Percentiles rank a stretch among this genome's conserved stretches.
Conservation (phyloP, 2,888 invertebrate genomes). For the Thecocarcelia acutangulata region DNA sequence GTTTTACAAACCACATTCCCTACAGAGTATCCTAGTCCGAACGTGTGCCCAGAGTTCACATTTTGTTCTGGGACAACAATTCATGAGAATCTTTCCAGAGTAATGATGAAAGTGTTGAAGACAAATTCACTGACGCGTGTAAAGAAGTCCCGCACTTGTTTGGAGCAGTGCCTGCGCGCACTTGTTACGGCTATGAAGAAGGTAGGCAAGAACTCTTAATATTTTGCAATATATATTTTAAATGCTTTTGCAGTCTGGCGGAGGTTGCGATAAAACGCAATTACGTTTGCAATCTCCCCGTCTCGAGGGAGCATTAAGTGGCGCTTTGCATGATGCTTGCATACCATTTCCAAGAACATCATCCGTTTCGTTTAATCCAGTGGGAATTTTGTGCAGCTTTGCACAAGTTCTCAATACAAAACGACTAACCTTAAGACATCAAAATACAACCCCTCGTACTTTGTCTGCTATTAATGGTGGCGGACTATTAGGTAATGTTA, state of each 20-base stretch:
- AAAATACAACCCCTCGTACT: slow-evolving; percentile 90
- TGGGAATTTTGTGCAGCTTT: slow-evolving; percentile 93
- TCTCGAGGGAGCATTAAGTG: slow-evolving; percentile 80
- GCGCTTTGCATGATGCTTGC: slow-evolving; percentile 85
- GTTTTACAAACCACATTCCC: slow-evolving; percentile 87
- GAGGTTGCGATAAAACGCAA: slow-evolving; percentile 78
- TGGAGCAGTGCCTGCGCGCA: slow-evolving; percentile 92
- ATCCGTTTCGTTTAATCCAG: slow-evolving; percentile 95
- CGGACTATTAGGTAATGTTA: slow-evolving; percentile 80
- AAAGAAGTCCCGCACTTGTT: slow-evolving; percentile 91
- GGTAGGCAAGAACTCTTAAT: slow-evolving; percentile 69
- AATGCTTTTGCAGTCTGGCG: slow-evolving; percentile 71
- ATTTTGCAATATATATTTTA: not conserved
- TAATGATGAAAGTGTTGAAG: slow-evolving; percentile 90
- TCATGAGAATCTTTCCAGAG: slow-evolving; percentile 87
- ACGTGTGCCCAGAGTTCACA: slow-evolving; percentile 86
- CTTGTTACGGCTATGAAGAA: slow-evolving; percentile 85
- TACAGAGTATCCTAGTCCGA: slow-evolving; percentile 87
- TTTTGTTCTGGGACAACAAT: slow-evolving; percentile 86
- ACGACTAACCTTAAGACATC: slow-evolving; percentile 86
- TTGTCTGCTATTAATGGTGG: slow-evolving; percentile 86
- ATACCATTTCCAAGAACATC: slow-evolving; percentile 97
- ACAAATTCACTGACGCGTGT: slow-evolving; percentile 91
- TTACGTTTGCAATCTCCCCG: slow-evolving; percentile 80
- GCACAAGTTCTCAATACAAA: slow-evolving; percentile 88